Base-by-base conservation (phyloP, 30 jellyfish, hydroid and myxozoan genomes). In the Sanderia malayensis region DNA sequence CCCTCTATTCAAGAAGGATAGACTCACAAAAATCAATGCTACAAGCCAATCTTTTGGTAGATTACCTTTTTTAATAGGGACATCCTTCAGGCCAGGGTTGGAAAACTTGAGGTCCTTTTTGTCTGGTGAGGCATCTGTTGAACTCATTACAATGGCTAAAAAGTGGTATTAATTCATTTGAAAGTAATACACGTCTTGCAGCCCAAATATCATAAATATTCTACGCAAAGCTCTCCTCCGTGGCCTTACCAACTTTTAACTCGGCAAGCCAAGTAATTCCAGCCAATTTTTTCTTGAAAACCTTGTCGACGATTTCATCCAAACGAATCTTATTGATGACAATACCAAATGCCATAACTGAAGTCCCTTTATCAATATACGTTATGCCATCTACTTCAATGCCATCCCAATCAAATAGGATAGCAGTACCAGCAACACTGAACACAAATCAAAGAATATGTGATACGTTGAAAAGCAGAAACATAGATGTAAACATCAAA, bases 391-490 rank as follows among this genome's bases (percentile, higher is more conserved):
- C 94, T 11, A 70, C 25, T 49, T 70, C 29, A 10, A 81, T 74
- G 18, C 80, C 83, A 53, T 70, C 78, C 94, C 94, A 81, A 13
- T 80, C 94, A 61, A 81, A 81, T 6, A 81, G 69, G n/a, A 68
- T 71, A 10, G 85, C 79, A 13, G 58, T 69, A 10, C 86, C 94
- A 23, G 80, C 22, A 27, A 81, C 49, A n/a, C 94, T 81, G 67
- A 13, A 46, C 22, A 17, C 2, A 31, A 28, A 22, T 1, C 4
- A 30, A 27, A 15, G 4, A 66, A 66, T 24, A 1, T 15, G 4
- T n/a, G n/a, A n/a, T n/a, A n/a, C n/a, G n/a, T n/a, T n/a, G n/a
- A n/a, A n/a, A n/a, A n/a, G n/a, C n/a, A n/a, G 8, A 55, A 55
- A 55, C 28, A 55, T 55, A 55, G 9, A 18, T 25, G 4, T n/a